phyloP scores from a whole-genome alignment of 1,140 invertebrate species.

The Drosophila albomicans region DNA sequence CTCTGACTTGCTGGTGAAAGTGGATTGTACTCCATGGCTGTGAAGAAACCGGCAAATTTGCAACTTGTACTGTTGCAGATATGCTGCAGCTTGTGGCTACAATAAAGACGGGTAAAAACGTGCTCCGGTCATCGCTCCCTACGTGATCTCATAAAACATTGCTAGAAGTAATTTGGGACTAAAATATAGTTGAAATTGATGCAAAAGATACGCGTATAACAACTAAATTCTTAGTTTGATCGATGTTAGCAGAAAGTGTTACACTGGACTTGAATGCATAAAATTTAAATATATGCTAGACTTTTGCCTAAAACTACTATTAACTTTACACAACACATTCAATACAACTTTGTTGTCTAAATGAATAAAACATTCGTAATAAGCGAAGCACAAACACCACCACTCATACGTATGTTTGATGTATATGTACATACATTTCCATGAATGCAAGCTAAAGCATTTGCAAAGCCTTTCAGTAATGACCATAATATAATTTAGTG shows the following conservation, averaged over 20 bases:
- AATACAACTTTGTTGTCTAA: conserved; percentile 12
- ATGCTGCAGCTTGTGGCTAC: conserved; percentile 36
- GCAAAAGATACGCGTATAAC: too few species aligned
- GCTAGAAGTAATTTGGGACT: too few species aligned
- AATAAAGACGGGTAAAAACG: conserved; percentile 8
- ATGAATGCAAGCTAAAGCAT: background rate
- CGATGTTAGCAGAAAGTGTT: too few species aligned
- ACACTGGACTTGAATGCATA: too few species aligned
- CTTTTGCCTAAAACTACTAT: too few species aligned
- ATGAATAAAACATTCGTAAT: conserved; percentile 10
- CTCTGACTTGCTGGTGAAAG: conserved; percentile 29
- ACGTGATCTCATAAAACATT: background rate
- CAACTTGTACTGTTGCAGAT: conserved; percentile 41
- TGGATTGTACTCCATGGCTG: background rate
- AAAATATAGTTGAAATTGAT: too few species aligned
- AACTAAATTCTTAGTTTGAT: too few species aligned
- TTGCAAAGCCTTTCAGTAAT: conserved; percentile 52
- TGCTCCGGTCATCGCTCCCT: background rate
- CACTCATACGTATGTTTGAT: background rate
- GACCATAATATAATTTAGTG: conserved; percentile 77
- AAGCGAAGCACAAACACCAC: conserved; percentile 1
- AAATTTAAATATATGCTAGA: too few species aligned
- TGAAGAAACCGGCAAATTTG: conserved; percentile 26
- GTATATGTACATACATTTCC: background rate
- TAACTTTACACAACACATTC: background rate